Evolutionary conservation across 1,140 invertebrate genomes (phyloP).

Genomic region (Achatina immaculata): DNA sequence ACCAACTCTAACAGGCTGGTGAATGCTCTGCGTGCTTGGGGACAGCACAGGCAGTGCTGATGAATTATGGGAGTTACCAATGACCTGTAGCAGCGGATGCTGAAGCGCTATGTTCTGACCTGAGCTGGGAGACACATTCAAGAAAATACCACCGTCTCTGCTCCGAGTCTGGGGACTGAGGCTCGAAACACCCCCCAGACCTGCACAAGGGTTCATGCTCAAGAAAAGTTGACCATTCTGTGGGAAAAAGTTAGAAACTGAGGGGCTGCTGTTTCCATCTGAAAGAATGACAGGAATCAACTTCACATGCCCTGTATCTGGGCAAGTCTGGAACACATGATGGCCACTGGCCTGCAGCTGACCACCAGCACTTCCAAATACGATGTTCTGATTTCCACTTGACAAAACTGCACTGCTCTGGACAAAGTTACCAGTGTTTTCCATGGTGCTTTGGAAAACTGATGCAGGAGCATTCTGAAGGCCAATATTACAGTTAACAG

Average conservation of each 20-base stretch:
- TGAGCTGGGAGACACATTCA: neutral
- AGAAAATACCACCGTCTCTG: neutral
- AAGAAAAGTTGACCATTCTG: constrained; percentile 2
- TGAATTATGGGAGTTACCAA: neutral
- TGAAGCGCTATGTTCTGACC: neutral
- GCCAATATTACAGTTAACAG: neutral
- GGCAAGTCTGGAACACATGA: neutral
- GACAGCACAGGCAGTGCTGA: neutral
- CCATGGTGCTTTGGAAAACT: neutral
- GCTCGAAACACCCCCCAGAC: neutral
- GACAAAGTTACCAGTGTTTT: neutral
- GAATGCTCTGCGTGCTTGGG: neutral
- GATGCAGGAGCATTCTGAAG: neutral
- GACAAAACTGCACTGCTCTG: neutral
- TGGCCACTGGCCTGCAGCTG: neutral
- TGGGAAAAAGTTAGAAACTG: neutral
- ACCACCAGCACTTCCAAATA: neutral
- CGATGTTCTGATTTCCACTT: neutral
- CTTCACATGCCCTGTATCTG: neutral
- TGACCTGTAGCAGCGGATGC: neutral
- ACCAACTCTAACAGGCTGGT: neutral
- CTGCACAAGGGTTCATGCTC: neutral
- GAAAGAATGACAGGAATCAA: neutral
- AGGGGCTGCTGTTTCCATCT: neutral
- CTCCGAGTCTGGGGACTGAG: neutral